Base-by-base conservation (phyloP, 2,888 invertebrate species). In the Shargacucullia verbasci region DNA sequence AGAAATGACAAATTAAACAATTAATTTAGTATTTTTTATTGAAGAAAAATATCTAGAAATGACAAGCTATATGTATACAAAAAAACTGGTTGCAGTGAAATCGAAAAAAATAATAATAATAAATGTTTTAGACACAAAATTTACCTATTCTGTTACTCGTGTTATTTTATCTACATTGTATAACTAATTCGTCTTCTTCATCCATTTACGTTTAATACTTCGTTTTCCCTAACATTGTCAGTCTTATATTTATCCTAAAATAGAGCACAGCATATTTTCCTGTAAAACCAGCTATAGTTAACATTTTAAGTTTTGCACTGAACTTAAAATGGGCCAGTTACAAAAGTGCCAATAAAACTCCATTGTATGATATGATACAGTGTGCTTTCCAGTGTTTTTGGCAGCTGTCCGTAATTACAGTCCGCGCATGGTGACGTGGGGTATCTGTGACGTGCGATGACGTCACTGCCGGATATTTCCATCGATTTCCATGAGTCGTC, bases 401-500 rank as follows among this genome's bases (percentile, higher is more conserved):
- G 50, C 73, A 70, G 56, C 60, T 65, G 53, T 61, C 40, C 47
- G 46, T 66, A 54, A 70, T 56, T 59, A 70, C 41, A 39, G 20
- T 25, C 12, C 38, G 44, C 20, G 43, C 34, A 47, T 43, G 47
- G 55, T 61, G 52, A 63, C 69, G 59, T 46, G 44, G 46, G 47
- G 38, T 57, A 58, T 73, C 60, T 57, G 69, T 70, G 75, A 71
- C 73, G 76, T 76, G 63, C 59, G 52, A 59, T 73, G 67, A 64
- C 72, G 78, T 77, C 78, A 80, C 57, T 58, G 62, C 59, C 59
- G 61, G 68, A 66, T 78, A 62, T 67, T 73, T 67, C 60, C 58
- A 79, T 78, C 75, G 77, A 83, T 81, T 79, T 75, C 69, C 73
- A 67, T 67, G 64, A 69, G 62, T 71, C 68, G 72, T 67, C 76